These are phyloP conservation scores for Chlorodrepanis virens DNA, from an alignment of 2,113 vertebrate genomes.

Conservation along the genomic window DNA sequence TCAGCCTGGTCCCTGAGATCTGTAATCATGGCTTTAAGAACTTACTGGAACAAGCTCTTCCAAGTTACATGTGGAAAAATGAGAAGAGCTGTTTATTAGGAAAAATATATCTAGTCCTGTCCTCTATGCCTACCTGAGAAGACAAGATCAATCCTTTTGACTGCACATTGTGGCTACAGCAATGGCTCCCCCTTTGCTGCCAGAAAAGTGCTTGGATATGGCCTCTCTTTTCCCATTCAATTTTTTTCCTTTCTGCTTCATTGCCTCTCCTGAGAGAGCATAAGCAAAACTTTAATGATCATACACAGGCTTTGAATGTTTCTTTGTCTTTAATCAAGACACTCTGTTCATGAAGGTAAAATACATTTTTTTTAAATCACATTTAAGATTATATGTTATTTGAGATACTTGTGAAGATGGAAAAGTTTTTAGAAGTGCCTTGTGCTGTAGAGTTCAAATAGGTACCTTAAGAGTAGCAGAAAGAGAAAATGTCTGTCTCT, in stretches of 20 bases:
- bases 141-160: not conserved
- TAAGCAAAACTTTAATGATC: not conserved
- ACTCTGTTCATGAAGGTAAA: not conserved
- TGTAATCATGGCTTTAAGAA: not conserved
- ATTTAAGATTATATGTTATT: not conserved
- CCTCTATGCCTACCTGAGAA: not conserved
- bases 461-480: not conserved
- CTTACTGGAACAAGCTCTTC: not conserved
- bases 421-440: not conserved
- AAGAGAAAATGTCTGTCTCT: conserved; percentile 3
- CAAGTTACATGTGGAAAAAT: not conserved
- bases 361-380: not conserved
- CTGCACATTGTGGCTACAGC: not conserved
- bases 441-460: not conserved
- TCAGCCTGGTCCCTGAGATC: not conserved
- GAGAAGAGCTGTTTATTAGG: not conserved
- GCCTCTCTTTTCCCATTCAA: not conserved
- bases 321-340: not conserved
- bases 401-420: not conserved
- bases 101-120: not conserved
- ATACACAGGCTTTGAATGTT: not conserved
- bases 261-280: not conserved
- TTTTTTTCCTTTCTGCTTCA: not conserved
- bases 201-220: not conserved
- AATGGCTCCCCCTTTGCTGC: not conserved